Evolutionary conservation across 2,888 invertebrate species (phyloP).

Genomic region (Lasioglossum oenotherae): DNA sequence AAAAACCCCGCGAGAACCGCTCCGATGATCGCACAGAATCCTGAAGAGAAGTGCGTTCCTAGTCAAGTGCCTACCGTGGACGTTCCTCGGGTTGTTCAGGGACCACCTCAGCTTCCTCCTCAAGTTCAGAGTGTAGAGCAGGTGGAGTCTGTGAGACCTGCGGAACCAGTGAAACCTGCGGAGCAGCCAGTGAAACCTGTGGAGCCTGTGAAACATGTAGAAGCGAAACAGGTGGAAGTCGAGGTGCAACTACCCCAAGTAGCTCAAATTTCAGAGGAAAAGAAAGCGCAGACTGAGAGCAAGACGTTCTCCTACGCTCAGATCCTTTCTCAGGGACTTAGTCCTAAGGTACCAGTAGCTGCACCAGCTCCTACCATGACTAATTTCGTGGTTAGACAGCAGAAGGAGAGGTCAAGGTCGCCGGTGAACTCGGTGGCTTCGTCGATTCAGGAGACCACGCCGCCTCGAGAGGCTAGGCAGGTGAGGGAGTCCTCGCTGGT

Average conservation of each 20-base stretch:
- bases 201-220: neutral
- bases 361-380: neutral
- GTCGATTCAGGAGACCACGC: constrained; percentile 62
- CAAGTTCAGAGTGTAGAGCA: neutral
- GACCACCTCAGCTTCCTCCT: neutral
- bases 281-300: constrained; percentile 62
- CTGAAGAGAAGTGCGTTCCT: constrained; percentile 44
- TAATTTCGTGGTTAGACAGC: constrained; percentile 29
- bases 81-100: neutral
- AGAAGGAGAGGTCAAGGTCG: constrained; percentile 67
- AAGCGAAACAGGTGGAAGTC: neutral
- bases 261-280: neutral
- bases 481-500: constrained; percentile 21
- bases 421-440: constrained; percentile 43
- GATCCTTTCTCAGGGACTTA: constrained; percentile 89
- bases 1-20: constrained; percentile 22
- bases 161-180: neutral
- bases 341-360: constrained; percentile 81
- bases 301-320: constrained; percentile 88
- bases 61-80: constrained; percentile 8
- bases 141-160: neutral
- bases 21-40: constrained; percentile 16
- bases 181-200: neutral
- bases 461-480: constrained; percentile 47
- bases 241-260: neutral